Evolutionary conservation across 2,888 invertebrate species (phyloP), one percentile per base, ranked within the genome.

Genomic region (Phalangium opilio): DNA sequence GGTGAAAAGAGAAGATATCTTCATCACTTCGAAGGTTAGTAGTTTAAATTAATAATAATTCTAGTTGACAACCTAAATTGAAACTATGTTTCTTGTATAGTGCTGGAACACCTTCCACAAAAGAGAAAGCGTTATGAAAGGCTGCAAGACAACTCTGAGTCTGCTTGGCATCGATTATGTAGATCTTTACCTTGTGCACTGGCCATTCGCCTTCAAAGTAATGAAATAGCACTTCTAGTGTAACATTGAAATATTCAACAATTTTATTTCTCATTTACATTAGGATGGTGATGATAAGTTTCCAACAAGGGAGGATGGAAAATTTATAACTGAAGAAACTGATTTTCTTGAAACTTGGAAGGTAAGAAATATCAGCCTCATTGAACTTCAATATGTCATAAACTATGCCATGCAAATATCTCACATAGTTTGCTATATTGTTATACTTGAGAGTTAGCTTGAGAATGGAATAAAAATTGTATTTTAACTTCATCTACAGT

Each of bases 81-180:
- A 14, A 8, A 10, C 2, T 21, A 12, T 27, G 11, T 32, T 41
- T 15, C 35, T 27, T 45, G 56, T 56, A 17, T 55, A 87, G 74
- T 65, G 86, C 3, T 90, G 90, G 90, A 86, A 89, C 69, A 86
- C 84, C 0, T 84, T 76, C 66, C 91, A 93, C 64, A 75, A 75
- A 15, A 75, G 76, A 0, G 81, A 84, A 52, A 66, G 82, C 54
- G 91, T 90, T 8, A 74, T 77, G 41, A 70, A 74, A 0, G 79
- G 80, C 0, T 67, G 85, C 18, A 73, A 73, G 59, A 70, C 71
- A 45, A 77, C 83, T 1, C 64, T 93, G n/a, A 67, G 72, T 15
- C 75, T 83, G 64, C 72, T 93, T 12, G 75, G 77, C 7, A 60
- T 87, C 1, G 69, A 77, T 0, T 90, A 91, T 61, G 60, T 93